phyloP scores from a whole-genome alignment of 2,113 vertebrate species.

The Tupaia chinensis region DNA sequence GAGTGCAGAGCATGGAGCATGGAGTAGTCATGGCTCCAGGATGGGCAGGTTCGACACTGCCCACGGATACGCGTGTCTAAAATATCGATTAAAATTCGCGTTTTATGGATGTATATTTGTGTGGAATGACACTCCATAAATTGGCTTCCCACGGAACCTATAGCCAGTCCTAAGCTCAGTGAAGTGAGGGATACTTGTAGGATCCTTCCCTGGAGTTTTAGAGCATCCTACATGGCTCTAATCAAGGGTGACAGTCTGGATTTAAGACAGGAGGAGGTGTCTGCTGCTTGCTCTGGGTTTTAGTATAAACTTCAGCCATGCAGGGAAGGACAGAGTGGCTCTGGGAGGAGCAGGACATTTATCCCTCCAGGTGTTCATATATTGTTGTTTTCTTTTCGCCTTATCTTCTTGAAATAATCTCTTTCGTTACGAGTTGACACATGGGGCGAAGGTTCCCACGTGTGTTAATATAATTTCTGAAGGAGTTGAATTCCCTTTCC shows the following conservation, averaged over 20 bases:
- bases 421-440: conserved; percentile 57
- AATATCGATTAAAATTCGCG: background rate
- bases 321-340: conserved; percentile 46
- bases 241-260: background rate
- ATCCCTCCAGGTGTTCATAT: conserved; percentile 66
- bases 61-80: background rate
- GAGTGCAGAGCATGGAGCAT: too few species aligned
- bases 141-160: background rate
- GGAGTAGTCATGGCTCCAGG: background rate
- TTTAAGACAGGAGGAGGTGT: background rate
- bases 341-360: conserved; percentile 21
- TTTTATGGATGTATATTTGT: background rate
- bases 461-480: conserved; percentile 73
- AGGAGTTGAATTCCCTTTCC: conserved; percentile 68
- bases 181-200: conserved; percentile 5
- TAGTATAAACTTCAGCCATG: conserved; percentile 25
- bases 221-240: conserved; percentile 16
- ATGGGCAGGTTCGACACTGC: background rate
- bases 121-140: conserved; percentile 1
- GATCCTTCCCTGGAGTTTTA: conserved; percentile 22
- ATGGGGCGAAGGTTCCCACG: conserved; percentile 62
- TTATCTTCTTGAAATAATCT: conserved; percentile 75
- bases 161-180: conserved; percentile 5
- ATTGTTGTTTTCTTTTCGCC: conserved; percentile 68
- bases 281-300: background rate